Conservation (phyloP, 2,113 vertebrate species). For the Dromaius novaehollandiae region DNA sequence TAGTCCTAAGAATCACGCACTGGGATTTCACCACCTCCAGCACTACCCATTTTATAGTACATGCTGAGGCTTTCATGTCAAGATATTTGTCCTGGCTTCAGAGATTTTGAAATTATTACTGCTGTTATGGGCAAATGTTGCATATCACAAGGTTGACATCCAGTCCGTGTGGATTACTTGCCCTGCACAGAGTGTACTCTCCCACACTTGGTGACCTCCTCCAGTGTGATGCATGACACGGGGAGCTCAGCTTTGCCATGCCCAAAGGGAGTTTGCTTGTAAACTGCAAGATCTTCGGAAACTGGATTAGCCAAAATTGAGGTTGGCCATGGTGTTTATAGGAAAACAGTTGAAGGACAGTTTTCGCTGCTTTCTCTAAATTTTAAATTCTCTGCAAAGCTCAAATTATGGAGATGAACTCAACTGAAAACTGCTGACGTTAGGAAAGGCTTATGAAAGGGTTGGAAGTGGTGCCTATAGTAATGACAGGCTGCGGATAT, state of each 20-base stretch:
- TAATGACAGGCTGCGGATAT: neutral
- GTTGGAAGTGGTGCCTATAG: neutral
- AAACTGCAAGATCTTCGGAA: neutral
- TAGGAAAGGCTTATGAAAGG: neutral
- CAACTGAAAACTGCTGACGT: neutral
- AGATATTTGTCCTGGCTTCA: neutral
- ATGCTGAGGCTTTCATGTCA: neutral
- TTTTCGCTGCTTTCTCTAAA: neutral
- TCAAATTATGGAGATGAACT: neutral
- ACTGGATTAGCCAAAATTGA: neutral
- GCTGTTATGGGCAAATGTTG: neutral
- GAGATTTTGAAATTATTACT: neutral
- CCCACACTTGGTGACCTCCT: neutral
- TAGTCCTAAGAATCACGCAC: neutral
- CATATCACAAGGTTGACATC: neutral
- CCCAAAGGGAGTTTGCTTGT: neutral
- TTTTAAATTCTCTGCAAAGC: neutral
- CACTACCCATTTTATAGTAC: neutral
- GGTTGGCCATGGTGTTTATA: neutral
- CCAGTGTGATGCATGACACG: accelerated
- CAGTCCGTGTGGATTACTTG: neutral
- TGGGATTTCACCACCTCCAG: neutral
- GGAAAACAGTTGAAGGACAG: neutral
- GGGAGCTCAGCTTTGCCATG: neutral
- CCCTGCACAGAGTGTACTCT: neutral